Percentiles rank a stretch among this genome's conserved stretches.
Evolutionary conservation across 2,888 invertebrate species (phyloP).

Genomic region (Taphrorychus bicolor): DNA sequence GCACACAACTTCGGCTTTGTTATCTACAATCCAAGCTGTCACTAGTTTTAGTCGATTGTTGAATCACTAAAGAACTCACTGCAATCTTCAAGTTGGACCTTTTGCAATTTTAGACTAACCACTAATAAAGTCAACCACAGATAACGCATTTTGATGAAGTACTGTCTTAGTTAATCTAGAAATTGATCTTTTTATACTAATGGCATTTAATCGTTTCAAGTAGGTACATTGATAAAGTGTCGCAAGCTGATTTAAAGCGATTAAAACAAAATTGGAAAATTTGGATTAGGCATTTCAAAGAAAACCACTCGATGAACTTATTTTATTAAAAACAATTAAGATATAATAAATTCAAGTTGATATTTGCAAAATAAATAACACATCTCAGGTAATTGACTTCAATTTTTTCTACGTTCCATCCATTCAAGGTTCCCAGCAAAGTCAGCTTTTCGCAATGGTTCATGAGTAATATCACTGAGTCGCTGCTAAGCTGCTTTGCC

Average conservation of each 20-base stretch:
- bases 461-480: constrained; percentile 35
- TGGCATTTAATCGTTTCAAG: too few relatives aligned
- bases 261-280: background rate
- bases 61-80: too few relatives aligned
- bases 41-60: background rate
- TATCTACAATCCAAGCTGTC: constrained; percentile 37
- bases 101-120: too few relatives aligned
- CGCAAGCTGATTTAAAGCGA: too few relatives aligned
- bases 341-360: constrained; percentile 32
- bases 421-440: constrained; percentile 34
- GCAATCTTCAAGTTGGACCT: too few relatives aligned
- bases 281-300: background rate
- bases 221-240: too few relatives aligned
- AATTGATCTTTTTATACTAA: too few relatives aligned
- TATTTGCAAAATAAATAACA: constrained; percentile 36
- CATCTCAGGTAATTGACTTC: constrained; percentile 40
- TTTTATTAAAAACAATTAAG: constrained; percentile 35
- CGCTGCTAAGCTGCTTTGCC: constrained; percentile 30
- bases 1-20: constrained; percentile 70
- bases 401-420: constrained; percentile 36
- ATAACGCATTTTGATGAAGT: too few relatives aligned
- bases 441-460: constrained; percentile 37
- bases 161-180: too few relatives aligned
- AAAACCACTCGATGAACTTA: background rate
- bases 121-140: too few relatives aligned